Conservation (phyloP, 2,113 vertebrate species). For the Trogon melanurus region DNA sequence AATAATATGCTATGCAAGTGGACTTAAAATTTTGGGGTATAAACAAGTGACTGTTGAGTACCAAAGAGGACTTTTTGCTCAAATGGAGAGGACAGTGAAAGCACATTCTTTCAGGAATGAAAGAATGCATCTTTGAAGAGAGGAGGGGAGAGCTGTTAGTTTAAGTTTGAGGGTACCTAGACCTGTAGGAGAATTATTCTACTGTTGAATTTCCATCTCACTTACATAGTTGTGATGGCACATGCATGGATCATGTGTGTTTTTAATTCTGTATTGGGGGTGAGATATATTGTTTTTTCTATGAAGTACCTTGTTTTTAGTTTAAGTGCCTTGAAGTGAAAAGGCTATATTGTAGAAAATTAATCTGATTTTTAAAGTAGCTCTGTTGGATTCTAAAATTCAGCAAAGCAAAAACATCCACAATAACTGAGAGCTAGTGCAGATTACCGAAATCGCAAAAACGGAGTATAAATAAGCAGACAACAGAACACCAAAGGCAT, state of each 20-base stretch:
- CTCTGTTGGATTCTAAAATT: slow-evolving; percentile 9
- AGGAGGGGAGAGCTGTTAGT: not conserved
- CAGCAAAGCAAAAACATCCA: not conserved
- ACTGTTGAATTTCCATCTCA: not conserved
- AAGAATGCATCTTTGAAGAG: not conserved
- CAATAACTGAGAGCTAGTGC: not conserved
- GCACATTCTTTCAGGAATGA: not conserved
- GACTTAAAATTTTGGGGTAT: not conserved
- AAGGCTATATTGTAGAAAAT: not conserved
- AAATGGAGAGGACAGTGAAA: not conserved
- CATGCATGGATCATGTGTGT: not conserved
- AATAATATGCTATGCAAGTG: fast-evolving
- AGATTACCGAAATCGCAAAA: not conserved
- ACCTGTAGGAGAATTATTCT: not conserved
- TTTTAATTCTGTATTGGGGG: not conserved
- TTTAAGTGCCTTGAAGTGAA: not conserved
- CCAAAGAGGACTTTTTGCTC: not conserved
- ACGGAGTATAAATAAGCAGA: not conserved
- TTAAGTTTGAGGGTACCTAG: not conserved
- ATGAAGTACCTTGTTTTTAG: not conserved
- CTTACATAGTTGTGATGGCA: not conserved
- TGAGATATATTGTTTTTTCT: not conserved
- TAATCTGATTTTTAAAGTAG: not conserved
- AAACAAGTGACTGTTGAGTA: not conserved
- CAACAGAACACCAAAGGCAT: not conserved